A percentile compares a stretch with the other conserved stretches of the same genome.
Evolutionary conservation across 2,113 vertebrate genomes (phyloP).

Genomic region (Brachypodius melanocephalos): DNA sequence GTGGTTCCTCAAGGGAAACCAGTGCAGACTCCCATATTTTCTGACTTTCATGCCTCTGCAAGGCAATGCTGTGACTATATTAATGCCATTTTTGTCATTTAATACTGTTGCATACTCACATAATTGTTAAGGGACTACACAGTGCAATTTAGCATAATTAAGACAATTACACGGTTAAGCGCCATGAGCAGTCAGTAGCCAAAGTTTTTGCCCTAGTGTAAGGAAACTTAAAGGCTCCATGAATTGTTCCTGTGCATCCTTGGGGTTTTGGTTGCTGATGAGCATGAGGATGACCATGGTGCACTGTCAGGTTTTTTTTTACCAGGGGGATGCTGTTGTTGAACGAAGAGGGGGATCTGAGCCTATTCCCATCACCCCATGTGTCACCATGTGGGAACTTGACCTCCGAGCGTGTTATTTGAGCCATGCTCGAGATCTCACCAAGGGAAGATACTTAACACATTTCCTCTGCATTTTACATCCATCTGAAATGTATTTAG

Average conservation of each 20-base stretch:
- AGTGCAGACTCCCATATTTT: not conserved
- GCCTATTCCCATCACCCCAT: not conserved
- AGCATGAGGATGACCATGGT: not conserved
- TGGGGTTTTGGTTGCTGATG: not conserved
- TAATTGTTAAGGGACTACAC: conserved; percentile 34
- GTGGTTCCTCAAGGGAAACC: not conserved
- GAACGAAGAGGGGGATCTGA: not conserved
- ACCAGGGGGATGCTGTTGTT: not conserved
- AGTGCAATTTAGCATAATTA: conserved; percentile 7
- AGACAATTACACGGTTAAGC: conserved; percentile 8
- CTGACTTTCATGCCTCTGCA: not conserved
- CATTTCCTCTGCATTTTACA: conserved; percentile 19
- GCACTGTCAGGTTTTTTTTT: not conserved
- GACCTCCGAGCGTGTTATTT: not conserved
- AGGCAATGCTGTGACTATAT: not conserved
- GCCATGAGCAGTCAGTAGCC: not conserved
- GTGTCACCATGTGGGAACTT: not conserved
- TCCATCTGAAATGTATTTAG: conserved; percentile 41
- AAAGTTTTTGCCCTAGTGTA: not conserved
- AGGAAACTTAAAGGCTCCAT: not conserved
- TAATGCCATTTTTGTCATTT: conserved; percentile 13
- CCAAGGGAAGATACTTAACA: not conserved
- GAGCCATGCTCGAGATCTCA: not conserved
- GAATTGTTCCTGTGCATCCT: not conserved
- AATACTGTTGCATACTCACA: not conserved